Base-by-base conservation (phyloP, 2,113 vertebrate genomes). In the Smithornis capensis region DNA sequence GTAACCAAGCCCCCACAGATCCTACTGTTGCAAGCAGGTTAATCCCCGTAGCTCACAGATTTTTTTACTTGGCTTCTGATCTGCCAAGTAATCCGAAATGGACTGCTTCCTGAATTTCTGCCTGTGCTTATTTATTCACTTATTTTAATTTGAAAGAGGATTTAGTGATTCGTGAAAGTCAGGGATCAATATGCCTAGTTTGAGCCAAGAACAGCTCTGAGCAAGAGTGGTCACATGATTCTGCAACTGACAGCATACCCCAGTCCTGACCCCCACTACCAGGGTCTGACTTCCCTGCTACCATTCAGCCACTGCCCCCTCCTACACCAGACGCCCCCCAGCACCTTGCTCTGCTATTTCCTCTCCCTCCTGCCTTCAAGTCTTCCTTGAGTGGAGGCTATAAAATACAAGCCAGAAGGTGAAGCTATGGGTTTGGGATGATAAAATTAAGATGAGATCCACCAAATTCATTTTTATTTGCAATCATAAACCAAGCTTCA, bases 391-490 rank as follows among this genome's bases (percentile, higher is more conserved):
- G 1, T 1, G 59, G 29, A 80, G 22, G 55, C 83, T 85, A 49
- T 70, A 87, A 92, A 76, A 81, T 29, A 73, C 24, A 84, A 88
- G 83, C 75, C 86, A 94, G 90, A 90, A 95, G 94, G 71, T 81
- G 49, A 91, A 93, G 81, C 86, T 59, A 29, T 59, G 50, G 64
- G 55, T 90, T 92, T 80, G 75, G 90, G 90, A 92, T 92, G 28
- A 90, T 92, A 90, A 92, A 94, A 95, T 89, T 67, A 92, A 76
- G 92, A 89, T 85, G 86, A 95, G 90, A 94, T 93, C 28, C 60
- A 96, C 90, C 80, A 93, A 96, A 93, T 94, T 90, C 92, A 93
- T 89, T 92, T 96, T 95, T 92, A 97, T 95, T 94, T 96, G 94
- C 92, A 73, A 81, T 95, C 95, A 83, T 96, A 97, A 97, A 96